A percentile compares a stretch with the other conserved stretches of the same genome.
Evolutionary conservation across 2,888 invertebrate genomes (phyloP).

Genomic region (Agriopis marginaria): DNA sequence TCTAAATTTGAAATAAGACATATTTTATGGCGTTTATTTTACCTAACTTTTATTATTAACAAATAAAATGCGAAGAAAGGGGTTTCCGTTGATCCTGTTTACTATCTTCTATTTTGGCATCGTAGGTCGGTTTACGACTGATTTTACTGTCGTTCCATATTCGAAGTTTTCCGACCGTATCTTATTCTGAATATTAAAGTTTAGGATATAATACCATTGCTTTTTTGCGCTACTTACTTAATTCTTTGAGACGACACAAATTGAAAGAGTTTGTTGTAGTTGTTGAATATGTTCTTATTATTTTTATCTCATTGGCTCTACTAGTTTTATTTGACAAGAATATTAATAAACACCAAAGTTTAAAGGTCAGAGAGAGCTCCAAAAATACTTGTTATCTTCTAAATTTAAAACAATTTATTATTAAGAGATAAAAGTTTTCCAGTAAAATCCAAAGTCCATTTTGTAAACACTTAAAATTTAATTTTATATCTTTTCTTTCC

Average conservation of each 20-base stretch:
- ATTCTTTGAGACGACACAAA: neutral
- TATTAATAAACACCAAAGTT: neutral
- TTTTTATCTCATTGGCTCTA: neutral
- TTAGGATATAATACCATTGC: constrained; percentile 25
- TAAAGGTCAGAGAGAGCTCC: neutral
- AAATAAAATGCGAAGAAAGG: constrained; percentile 48
- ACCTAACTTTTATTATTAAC: constrained; percentile 40
- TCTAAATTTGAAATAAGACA: neutral
- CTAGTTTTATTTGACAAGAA: neutral
- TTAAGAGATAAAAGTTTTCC: constrained; percentile 17
- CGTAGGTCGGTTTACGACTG: constrained; percentile 66
- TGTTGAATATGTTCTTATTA: neutral
- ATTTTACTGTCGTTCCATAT: constrained; percentile 66
- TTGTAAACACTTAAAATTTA: constrained; percentile 34
- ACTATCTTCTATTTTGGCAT: constrained; percentile 55
- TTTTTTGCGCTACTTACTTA: neutral
- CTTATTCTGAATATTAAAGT: constrained; percentile 54
- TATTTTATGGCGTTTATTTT: constrained; percentile 17
- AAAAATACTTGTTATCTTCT: constrained; percentile 7
- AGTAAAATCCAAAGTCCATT: constrained; percentile 26
- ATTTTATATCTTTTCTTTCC: constrained; percentile 18
- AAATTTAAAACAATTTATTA: constrained; percentile 37
- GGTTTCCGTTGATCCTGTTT: constrained; percentile 59
- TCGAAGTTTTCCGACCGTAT: constrained; percentile 55
- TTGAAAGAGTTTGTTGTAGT: neutral